A percentile compares a stretch with the other conserved stretches of the same genome.
Evolutionary conservation across 2,888 invertebrate genomes (phyloP).

Genomic region (Lymantria dispar): DNA sequence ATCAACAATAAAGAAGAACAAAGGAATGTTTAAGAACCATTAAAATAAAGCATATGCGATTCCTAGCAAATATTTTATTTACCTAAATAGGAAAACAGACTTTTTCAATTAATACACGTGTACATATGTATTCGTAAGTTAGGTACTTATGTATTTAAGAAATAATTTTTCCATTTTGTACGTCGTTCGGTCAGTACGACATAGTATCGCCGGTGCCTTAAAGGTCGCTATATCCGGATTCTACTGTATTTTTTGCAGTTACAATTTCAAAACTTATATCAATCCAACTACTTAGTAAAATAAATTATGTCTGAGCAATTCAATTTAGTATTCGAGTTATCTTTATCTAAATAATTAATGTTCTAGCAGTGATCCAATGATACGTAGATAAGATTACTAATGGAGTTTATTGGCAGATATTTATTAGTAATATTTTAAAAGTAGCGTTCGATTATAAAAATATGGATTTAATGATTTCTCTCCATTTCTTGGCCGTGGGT

Average conservation of each 20-base stretch:
- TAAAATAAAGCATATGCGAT: not conserved
- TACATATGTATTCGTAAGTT: not conserved
- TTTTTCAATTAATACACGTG: not conserved
- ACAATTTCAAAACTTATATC: not conserved
- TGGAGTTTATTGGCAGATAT: not conserved
- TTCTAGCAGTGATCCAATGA: slow-evolving; percentile 1
- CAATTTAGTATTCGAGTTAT: slow-evolving; percentile 14
- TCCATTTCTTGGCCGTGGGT: too few species aligned
- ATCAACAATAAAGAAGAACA: too few species aligned
- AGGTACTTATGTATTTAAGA: not conserved
- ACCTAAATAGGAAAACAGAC: not conserved
- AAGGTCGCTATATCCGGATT: too few species aligned
- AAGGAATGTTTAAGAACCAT: not conserved
- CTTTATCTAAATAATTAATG: slow-evolving; percentile 18
- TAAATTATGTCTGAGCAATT: not conserved
- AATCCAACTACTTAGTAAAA: not conserved
- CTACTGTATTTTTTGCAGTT: too few species aligned
- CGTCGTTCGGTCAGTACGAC: not conserved
- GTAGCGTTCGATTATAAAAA: too few species aligned
- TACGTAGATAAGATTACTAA: not conserved
- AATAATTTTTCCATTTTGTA: not conserved
- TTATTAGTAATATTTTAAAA: not conserved
- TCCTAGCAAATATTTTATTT: not conserved
- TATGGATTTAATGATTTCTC: too few species aligned
- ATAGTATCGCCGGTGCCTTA: not conserved